Base-by-base conservation (phyloP, 2,888 invertebrate species). In the Phalera bucephala region DNA sequence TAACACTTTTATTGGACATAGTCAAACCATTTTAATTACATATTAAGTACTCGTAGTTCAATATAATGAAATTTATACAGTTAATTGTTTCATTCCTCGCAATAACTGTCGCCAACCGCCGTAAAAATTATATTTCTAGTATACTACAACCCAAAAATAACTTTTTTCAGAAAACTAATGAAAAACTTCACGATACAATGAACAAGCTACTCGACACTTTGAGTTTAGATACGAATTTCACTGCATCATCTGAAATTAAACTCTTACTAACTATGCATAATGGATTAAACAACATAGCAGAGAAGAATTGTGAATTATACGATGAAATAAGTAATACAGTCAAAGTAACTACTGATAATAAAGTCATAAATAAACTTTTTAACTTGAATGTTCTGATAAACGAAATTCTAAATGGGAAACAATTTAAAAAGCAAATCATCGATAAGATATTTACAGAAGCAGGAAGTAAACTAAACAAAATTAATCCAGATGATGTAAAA, bases 141-240 rank as follows among this genome's bases (percentile, higher is more conserved):
- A 45, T 48, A 11, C 35, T 54, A 4, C 33, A 48, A 8, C 22
- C 40, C 14, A 58, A 50, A 20, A 32, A 37, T 6, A 62, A 59
- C 31, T 43, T 55, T n/a, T 61, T 64, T 26, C 33, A 50, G 5
- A 48, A 48, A 35, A 40, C 57, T 6, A 54, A 59, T 17, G 44
- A 43, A 2, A 42, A 50, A 10, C 39, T 72, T 7, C 64, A 70
- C 29, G 36, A 15, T 19, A 35, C 56, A 3, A 48, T 63, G 13
- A 70, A 75, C 31, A 58, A 52, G 26, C 12, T 76, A 11, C 71
- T 78, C 11, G 36, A 47, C 0, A 32, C 22, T n/a, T 44, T 76
- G 4, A 57, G 62, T 33, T 35, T 73, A 6, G 17, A 49, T 7
- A 27, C 51, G 9, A 43, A 42, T 5, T 59, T 70, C 33, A 35